phyloP scores from a whole-genome alignment of 1,140 invertebrate species.

The Parasteatoda tepidariorum region DNA sequence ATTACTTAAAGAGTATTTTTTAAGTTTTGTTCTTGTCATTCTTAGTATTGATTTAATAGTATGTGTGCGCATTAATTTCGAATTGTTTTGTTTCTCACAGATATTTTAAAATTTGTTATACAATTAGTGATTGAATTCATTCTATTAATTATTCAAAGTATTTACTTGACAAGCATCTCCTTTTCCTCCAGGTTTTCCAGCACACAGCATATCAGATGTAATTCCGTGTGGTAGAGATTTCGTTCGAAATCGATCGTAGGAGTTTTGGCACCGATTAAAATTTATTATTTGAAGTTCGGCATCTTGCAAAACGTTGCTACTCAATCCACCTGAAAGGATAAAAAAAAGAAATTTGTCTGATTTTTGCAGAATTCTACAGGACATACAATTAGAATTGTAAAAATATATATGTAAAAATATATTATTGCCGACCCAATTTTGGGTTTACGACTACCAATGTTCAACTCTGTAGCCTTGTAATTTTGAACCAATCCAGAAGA shows the following conservation, averaged over 20 bases:
- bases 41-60: no score
- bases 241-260: neutral
- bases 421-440: no score
- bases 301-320: conserved; percentile 87
- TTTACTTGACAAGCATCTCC: conserved; percentile 71
- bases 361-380: neutral
- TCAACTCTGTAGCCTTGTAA: no score
- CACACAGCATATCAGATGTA: conserved; percentile 2
- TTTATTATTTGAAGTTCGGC: conserved; percentile 91
- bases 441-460: no score
- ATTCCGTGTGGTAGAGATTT: neutral
- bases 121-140: neutral
- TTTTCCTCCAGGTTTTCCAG: conserved; percentile 33
- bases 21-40: no score
- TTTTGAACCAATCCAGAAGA: no score
- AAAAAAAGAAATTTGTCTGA: conserved; percentile 69
- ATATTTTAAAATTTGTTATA: neutral
- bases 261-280: conserved; percentile 86
- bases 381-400: neutral
- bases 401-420: neutral
- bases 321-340: conserved; percentile 71
- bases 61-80: neutral
- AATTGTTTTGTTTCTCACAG: neutral
- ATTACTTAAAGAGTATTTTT: no score
- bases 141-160: neutral